A percentile compares a stretch with the other conserved stretches of the same genome.
phyloP scores from a whole-genome alignment of 1,140 invertebrate genomes.

The Hermetia illucens region DNA sequence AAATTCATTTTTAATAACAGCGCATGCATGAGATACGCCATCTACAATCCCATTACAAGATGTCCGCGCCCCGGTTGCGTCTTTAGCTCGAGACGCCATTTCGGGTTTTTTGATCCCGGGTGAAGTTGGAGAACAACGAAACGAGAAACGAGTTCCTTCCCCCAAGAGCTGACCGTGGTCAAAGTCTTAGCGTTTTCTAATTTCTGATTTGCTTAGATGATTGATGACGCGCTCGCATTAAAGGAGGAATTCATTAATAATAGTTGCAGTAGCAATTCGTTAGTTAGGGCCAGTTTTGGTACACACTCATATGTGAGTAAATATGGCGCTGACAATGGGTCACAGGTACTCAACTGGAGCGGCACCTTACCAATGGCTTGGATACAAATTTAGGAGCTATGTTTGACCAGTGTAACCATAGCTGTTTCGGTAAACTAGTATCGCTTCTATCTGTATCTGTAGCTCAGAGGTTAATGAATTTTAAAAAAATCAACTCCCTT shows the following conservation, averaged over 20 bases:
- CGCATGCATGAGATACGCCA: neutral
- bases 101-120: too few species aligned
- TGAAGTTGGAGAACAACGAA: too few species aligned
- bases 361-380: neutral
- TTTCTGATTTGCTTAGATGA: neutral
- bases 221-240: neutral
- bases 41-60: neutral
- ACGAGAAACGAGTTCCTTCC: neutral
- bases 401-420: neutral
- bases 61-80: neutral
- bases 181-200: neutral
- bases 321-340: neutral
- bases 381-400: neutral
- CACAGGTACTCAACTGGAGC: neutral
- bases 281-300: neutral
- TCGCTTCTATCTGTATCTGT: too few species aligned
- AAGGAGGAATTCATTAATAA: neutral
- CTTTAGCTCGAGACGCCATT: too few species aligned
- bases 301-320: neutral
- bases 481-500: too few species aligned
- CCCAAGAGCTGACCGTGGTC: neutral
- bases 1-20: conserved; percentile 1
- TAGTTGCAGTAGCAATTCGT: neutral
- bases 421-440: too few species aligned
- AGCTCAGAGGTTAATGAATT: too few species aligned